A percentile compares a stretch with the other conserved stretches of the same genome.
phyloP scores from a whole-genome alignment of 2,113 vertebrate genomes.

The Lepidothrix coronata region DNA sequence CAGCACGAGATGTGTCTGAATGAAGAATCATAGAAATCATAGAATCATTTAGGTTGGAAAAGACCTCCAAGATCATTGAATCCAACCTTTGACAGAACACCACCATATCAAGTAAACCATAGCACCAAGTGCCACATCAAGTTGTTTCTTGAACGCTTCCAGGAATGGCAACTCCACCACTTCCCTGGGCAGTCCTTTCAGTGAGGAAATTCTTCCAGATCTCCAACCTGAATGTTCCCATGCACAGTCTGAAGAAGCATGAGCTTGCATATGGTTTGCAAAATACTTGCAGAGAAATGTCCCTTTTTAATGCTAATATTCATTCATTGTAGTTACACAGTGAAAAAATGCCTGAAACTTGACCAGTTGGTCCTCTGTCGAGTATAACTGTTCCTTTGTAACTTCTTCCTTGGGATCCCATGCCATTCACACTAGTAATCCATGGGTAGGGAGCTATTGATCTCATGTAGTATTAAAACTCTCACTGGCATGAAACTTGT shows the following conservation, averaged over 20 bases:
- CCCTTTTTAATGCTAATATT: neutral
- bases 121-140: rapidly evolving
- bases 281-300: neutral
- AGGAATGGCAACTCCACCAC: neutral
- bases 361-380: neutral
- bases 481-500: neutral
- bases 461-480: neutral
- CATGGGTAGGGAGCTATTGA: neutral
- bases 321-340: neutral
- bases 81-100: neutral
- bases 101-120: neutral
- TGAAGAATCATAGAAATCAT: neutral
- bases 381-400: neutral
- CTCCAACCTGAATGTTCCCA: neutral
- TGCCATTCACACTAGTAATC: neutral
- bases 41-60: neutral
- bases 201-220: neutral
- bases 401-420: neutral
- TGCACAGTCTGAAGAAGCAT: neutral
- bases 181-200: neutral
- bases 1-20: neutral
- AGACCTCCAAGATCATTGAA: neutral
- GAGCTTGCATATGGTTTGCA: neutral
- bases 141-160: neutral
- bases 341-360: neutral